Conservation (phyloP, 2,888 invertebrate genomes). For the Pachliopta kotzebuea region DNA sequence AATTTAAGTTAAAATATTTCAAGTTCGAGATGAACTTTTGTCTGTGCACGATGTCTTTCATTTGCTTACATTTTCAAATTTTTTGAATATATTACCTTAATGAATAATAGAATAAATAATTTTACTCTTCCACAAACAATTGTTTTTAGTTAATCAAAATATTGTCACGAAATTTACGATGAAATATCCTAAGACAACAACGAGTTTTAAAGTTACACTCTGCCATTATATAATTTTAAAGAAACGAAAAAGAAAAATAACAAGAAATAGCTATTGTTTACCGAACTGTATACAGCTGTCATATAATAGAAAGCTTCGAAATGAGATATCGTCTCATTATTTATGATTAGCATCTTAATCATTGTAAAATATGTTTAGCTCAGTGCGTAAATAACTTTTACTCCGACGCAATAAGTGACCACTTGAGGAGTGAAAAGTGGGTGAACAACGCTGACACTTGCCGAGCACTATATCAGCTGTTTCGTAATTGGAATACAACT, state of each 20-base stretch:
- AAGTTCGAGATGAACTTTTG: constrained; percentile 68
- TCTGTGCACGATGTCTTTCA: constrained; percentile 54
- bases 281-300: too few species aligned
- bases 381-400: constrained; percentile 40
- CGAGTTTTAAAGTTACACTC: too few species aligned
- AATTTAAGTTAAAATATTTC: constrained; percentile 30
- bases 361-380: constrained; percentile 11
- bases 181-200: too few species aligned
- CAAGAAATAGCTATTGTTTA: too few species aligned
- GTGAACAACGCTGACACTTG: constrained; percentile 56
- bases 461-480: constrained; percentile 42
- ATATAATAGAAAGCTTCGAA: too few species aligned
- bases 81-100: too few species aligned
- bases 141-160: too few species aligned
- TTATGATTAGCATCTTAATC: not conserved
- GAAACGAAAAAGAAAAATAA: too few species aligned
- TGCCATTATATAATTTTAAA: too few species aligned
- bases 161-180: too few species aligned
- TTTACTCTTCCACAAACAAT: too few species aligned
- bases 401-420: constrained; percentile 43
- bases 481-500: constrained; percentile 57
- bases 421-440: constrained; percentile 60
- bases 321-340: not conserved
- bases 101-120: too few species aligned
- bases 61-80: constrained; percentile 29